A percentile compares a stretch with the other conserved stretches of the same genome.
Evolutionary conservation across 2,113 vertebrate genomes (phyloP).

Genomic region (Dicaeum eximium): DNA sequence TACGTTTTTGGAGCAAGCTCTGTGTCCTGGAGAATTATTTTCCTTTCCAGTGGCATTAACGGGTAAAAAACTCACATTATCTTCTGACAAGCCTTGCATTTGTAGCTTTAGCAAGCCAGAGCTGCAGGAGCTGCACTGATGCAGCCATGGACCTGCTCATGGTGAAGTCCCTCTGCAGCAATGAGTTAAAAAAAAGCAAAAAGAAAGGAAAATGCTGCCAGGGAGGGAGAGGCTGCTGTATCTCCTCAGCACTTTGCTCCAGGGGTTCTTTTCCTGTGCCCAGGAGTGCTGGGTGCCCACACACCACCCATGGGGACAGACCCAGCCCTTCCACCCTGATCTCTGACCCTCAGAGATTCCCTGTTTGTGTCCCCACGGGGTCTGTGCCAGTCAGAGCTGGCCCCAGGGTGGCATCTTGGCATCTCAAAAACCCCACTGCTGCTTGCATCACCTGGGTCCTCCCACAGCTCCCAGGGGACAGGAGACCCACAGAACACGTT

Average conservation of each 20-base stretch:
- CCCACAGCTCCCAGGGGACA: neutral
- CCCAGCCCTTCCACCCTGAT: neutral
- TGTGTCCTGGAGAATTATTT: neutral
- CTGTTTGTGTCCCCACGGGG: fast-evolving
- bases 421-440: neutral
- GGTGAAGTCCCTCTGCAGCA: too few species aligned
- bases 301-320: fast-evolving
- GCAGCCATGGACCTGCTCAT: fast-evolving
- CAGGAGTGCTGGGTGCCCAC: neutral
- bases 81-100: neutral
- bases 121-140: neutral
- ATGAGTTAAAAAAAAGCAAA: neutral
- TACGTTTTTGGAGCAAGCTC: fast-evolving
- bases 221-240: neutral
- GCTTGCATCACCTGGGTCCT: neutral
- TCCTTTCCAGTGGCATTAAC: neutral
- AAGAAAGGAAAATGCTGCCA: neutral
- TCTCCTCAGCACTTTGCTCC: neutral
- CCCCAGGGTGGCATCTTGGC: neutral
- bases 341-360: neutral
- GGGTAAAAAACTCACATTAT: neutral
- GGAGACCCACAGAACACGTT: neutral
- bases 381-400: fast-evolving
- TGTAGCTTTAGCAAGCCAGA: neutral
- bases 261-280: neutral